phyloP scores from a whole-genome alignment of 2,113 vertebrate genomes.

The Cynopterus brachyotis region DNA sequence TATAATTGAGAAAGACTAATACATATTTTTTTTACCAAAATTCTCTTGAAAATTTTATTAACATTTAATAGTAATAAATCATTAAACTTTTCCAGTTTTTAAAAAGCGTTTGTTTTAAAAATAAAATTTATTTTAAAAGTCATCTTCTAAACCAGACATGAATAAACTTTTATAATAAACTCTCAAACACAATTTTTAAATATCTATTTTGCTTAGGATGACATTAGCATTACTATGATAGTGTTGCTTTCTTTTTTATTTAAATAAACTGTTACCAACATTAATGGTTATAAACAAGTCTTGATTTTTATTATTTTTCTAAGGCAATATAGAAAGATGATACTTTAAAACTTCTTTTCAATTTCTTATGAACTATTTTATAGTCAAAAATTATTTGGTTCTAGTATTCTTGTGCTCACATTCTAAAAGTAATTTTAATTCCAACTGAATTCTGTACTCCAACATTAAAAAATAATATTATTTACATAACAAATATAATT shows the following conservation, averaged over 20 bases:
- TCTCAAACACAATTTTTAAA: not conserved
- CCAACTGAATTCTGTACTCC: not conserved
- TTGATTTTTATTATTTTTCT: not conserved
- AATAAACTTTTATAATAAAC: constrained; percentile 23
- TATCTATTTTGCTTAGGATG: not conserved
- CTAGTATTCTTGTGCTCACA: not conserved
- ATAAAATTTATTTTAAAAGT: constrained; percentile 13
- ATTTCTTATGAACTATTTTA: constrained; percentile 26
- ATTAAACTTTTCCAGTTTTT: not conserved
- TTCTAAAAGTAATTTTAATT: constrained; percentile 29
- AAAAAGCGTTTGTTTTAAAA: constrained; percentile 28
- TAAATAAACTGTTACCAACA: constrained; percentile 6
- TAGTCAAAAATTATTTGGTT: not conserved
- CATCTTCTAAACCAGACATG: not conserved
- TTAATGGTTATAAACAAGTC: not conserved
- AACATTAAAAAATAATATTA: not conserved
- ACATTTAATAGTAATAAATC: not conserved
- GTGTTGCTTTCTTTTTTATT: constrained; percentile 30
- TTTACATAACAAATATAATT: not conserved
- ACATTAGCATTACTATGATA: not conserved
- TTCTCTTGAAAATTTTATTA: constrained; percentile 24
- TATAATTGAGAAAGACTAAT: not conserved
- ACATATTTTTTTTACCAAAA: not conserved
- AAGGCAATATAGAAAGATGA: constrained; percentile 41
- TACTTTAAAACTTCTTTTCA: constrained; percentile 27